A percentile compares a stretch with the other conserved stretches of the same genome.
These are phyloP conservation scores for Lipotes vexillifer DNA, from an alignment of 2,113 vertebrate genomes.

Conservation along the genomic window DNA sequence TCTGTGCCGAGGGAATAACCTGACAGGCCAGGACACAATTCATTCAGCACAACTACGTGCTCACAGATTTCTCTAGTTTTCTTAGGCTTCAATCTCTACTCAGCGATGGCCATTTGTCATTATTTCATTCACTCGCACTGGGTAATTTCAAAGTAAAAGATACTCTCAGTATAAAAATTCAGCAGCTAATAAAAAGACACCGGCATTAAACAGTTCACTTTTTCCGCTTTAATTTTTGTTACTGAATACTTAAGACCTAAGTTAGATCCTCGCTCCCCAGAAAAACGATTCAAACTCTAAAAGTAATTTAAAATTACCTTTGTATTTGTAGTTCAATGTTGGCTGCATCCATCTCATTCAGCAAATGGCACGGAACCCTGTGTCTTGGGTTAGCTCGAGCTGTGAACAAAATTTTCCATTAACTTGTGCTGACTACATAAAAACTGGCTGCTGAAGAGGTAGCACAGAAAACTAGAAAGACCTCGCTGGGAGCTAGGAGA, in stretches of 20 bases:
- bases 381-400: slow-evolving; percentile 88
- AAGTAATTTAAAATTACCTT: slow-evolving; percentile 80
- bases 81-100: neutral
- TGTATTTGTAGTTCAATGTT: slow-evolving; percentile 85
- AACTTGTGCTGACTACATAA: slow-evolving; percentile 24
- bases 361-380: slow-evolving; percentile 87
- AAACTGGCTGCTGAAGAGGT: neutral
- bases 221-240: neutral
- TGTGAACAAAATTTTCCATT: slow-evolving; percentile 75
- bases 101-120: neutral
- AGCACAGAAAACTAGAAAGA: neutral
- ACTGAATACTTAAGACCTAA: neutral
- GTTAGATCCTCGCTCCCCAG: neutral
- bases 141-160: neutral
- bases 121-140: neutral
- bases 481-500: neutral
- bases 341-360: slow-evolving; percentile 88
- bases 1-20: neutral
- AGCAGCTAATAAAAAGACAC: neutral
- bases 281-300: neutral
- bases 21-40: neutral
- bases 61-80: neutral
- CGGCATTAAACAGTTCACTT: neutral
- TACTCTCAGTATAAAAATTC: neutral
- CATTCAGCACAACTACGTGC: neutral